These are phyloP conservation scores for Apamea sordens DNA, from an alignment of 2,888 invertebrate species.

Conservation along the genomic window DNA sequence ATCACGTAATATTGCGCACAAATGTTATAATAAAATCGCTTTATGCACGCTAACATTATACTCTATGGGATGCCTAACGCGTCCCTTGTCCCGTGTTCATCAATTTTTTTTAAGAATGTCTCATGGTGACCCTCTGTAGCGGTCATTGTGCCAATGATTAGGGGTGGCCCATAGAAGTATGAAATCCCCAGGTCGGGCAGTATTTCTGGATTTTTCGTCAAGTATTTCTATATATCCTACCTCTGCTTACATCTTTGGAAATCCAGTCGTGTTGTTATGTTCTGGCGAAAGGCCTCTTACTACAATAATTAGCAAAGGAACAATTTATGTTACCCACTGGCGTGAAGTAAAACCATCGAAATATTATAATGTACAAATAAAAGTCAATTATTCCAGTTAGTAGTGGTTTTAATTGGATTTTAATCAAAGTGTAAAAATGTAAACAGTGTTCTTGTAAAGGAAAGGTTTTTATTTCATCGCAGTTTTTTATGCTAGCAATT, in stretches of 20 bases:
- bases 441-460: not conserved
- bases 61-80: not conserved
- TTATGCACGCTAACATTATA: not conserved
- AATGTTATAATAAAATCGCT: not conserved
- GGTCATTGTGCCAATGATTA: not conserved
- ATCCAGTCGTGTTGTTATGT: not conserved
- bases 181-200: not conserved
- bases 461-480: not conserved
- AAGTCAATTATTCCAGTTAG: not conserved
- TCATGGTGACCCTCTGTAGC: not conserved
- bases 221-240: not conserved
- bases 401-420: not conserved
- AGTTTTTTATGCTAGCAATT: constrained; percentile 37
- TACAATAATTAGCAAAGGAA: not conserved
- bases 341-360: not conserved
- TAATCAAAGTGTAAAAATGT: not conserved
- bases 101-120: not conserved
- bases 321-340: not conserved
- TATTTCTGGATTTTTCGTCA: not conserved
- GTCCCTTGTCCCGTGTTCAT: not conserved
- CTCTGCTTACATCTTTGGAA: not conserved
- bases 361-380: not conserved
- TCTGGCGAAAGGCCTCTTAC: not conserved
- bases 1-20: not conserved
- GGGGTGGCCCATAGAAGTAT: not conserved